Conservation (phyloP, 1,140 invertebrate genomes). For the Aphelenchoides fujianensis region DNA sequence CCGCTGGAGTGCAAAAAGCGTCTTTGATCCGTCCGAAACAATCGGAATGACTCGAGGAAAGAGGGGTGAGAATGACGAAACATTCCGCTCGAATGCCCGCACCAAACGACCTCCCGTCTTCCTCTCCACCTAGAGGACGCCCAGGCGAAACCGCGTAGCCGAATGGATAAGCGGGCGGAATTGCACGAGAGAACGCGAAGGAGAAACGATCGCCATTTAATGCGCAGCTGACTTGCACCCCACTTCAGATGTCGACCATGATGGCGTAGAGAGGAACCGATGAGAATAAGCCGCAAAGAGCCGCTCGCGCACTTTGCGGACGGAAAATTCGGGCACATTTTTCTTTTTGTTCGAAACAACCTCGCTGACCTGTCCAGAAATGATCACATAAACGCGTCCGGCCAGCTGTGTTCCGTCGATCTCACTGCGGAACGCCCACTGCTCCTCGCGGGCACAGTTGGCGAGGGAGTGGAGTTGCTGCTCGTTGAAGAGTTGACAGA, state of each 20-base stretch:
- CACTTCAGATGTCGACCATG: conserved; percentile 18
- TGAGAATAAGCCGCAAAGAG: conserved; percentile 17
- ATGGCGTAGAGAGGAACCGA: conserved; percentile 7
- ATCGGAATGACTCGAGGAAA: too few relatives aligned
- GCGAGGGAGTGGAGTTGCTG: conserved; percentile 35
- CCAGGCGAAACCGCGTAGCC: too few relatives aligned
- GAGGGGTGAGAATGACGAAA: too few relatives aligned
- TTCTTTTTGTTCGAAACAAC: not conserved
- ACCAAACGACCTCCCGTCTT: too few relatives aligned
- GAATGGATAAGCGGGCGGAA: too few relatives aligned
- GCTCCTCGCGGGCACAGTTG: conserved; percentile 32
- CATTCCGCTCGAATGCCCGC: too few relatives aligned
- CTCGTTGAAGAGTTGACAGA: conserved; percentile 26
- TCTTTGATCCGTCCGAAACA: too few relatives aligned
- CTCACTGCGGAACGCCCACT: conserved; percentile 46
- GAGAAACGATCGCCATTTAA: too few relatives aligned
- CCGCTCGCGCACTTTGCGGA: conserved; percentile 6
- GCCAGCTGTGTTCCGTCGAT: conserved; percentile 33
- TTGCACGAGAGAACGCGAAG: too few relatives aligned
- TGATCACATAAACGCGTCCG: conserved; percentile 36
- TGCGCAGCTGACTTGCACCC: conserved; percentile 14
- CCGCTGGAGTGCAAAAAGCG: too few relatives aligned
- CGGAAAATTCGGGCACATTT: conserved; percentile 15
- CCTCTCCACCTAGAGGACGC: too few relatives aligned
- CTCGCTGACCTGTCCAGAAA: conserved; percentile 30